A percentile compares a stretch with the other conserved stretches of the same genome.
These are phyloP conservation scores for Chrysogorgia sp. DNA, from an alignment of 92 coral and sea anemone species.

Conservation along the genomic window DNA sequence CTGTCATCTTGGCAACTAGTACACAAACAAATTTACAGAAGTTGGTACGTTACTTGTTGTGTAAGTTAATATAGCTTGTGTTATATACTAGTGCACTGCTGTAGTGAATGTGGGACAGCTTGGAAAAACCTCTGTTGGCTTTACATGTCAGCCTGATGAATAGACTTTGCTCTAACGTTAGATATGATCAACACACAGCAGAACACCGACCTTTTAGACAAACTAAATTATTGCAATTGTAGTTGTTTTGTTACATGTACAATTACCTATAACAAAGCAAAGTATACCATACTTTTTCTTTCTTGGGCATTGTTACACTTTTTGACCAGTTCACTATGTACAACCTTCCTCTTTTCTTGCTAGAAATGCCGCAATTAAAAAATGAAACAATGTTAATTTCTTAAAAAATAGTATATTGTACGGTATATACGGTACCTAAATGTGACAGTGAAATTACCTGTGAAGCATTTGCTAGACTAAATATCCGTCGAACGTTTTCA, in stretches of 20 bases:
- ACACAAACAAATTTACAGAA: background rate
- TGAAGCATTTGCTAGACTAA: conserved; percentile 73
- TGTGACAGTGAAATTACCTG: conserved; percentile 43
- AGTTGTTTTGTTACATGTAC: too few species aligned
- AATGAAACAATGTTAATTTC: background rate
- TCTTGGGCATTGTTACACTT: conserved; percentile 56
- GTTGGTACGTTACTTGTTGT: background rate
- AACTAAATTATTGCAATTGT: too few species aligned
- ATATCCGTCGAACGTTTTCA: conserved; percentile 74
- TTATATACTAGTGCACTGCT: background rate
- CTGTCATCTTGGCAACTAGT: conserved; percentile 79
- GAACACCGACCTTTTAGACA: too few species aligned
- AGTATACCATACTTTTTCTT: conserved; percentile 51
- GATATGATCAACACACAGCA: too few species aligned
- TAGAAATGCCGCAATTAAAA: background rate
- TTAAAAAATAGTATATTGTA: background rate
- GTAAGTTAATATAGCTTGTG: background rate
- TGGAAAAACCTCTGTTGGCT: too few species aligned
- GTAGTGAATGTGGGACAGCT: too few species aligned
- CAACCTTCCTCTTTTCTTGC: conserved; percentile 69
- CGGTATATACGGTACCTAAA: background rate
- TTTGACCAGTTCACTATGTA: conserved; percentile 50
- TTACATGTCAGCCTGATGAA: too few species aligned
- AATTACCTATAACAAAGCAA: background rate
- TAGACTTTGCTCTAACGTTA: too few species aligned